Evolutionary conservation across 2,888 invertebrate genomes (phyloP), one percentile per base, ranked within the genome.

Genomic region (Cryptocheilus praepositus): DNA sequence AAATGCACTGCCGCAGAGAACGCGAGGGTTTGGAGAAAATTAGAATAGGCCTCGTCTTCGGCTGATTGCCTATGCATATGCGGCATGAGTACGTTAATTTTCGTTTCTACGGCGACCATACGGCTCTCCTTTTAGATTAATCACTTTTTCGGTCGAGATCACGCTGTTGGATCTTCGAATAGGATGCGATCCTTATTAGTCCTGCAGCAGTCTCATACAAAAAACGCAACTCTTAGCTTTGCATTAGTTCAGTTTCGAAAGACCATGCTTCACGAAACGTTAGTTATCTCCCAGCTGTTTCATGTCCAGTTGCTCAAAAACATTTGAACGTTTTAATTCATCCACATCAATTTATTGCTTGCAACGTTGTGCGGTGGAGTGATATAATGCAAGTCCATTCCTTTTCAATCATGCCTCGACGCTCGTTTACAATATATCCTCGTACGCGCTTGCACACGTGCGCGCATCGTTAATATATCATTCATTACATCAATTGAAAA

Each of bases 41-140:
- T 86, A 85, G 86, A 87, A 86, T 82, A 81, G 83, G 73, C 80
- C 74, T 76, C 73, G 75, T 70, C 36, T 11, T 36, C 68, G 64
- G 65, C 76, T 73, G 80, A 74, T 80, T 73, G 75, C 71, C 77
- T 79, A 79, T 82, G 85, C 86, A 83, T 83, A 84, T 83, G 83
- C 81, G 81, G 76, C 84, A 80, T 86, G 87, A 85, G 86, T 85
- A 79, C 83, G 84, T 87, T 82, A 81, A 81, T 86, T 84, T 74
- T 77, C 80, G 74, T 75, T 70, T 74, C 70, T 73, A 80, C 67
- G 67, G 74, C 79, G 78, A 25, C 74, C 77, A 80, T 78, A 79
- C 79, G 78, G 79, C 75, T 74, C 71, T 77, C 74, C 8, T 25
- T 2, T 73, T 72, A 71, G 68, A 72, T 73, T 76, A 76, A 79